Percentiles rank a stretch among this genome's conserved stretches.
Evolutionary conservation across 2,888 invertebrate species (phyloP).

Genomic region (Zeuzera pyrina): DNA sequence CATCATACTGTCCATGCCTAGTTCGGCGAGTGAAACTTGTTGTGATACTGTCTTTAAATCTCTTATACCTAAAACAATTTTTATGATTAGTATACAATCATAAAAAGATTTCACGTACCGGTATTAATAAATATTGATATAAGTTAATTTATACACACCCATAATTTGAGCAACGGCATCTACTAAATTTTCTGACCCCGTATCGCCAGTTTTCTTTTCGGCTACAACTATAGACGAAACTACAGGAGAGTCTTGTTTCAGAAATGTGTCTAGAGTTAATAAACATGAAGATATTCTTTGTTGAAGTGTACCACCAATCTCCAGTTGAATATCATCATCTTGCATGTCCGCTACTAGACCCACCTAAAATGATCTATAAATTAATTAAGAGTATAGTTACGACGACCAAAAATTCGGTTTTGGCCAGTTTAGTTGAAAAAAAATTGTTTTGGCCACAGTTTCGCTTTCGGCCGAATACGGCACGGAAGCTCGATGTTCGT

Average conservation of each 20-base stretch:
- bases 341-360: constrained; percentile 86
- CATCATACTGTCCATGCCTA: constrained; percentile 98
- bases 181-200: constrained; percentile 77
- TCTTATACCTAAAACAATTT: constrained; percentile 67
- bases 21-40: constrained; percentile 85
- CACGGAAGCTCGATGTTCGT: too few relatives aligned
- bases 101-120: too few relatives aligned
- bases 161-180: constrained; percentile 81
- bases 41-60: constrained; percentile 80
- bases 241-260: constrained; percentile 79
- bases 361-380: too few relatives aligned
- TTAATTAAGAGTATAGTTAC: too few relatives aligned
- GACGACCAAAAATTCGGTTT: too few relatives aligned
- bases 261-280: constrained; percentile 79
- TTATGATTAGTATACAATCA: too few relatives aligned
- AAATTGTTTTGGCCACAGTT: too few relatives aligned
- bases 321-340: constrained; percentile 78
- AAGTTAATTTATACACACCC: constrained; percentile 42
- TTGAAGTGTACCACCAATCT: constrained; percentile 86
- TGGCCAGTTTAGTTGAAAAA: too few relatives aligned
- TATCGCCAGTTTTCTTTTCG: constrained; percentile 78
- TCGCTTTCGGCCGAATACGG: too few relatives aligned
- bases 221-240: constrained; percentile 91
- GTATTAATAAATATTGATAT: too few relatives aligned
- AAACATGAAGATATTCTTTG: constrained; percentile 90